Conservation (phyloP, 2,113 vertebrate species). For the Toxostoma redivivum region DNA sequence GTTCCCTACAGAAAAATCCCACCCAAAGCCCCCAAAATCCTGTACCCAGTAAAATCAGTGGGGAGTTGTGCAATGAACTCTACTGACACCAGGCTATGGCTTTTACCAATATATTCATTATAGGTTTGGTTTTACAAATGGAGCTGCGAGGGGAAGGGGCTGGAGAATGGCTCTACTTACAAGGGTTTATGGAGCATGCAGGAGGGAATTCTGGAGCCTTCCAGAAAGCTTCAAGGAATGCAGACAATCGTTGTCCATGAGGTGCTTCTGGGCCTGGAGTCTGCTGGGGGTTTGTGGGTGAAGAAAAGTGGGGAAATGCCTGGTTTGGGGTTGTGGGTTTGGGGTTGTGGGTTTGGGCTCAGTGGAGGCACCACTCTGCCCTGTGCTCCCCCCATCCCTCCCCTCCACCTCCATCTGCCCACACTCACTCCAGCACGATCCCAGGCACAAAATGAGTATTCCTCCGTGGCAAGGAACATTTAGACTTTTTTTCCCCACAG, state of each 20-base stretch:
- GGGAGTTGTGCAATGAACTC: slow-evolving; percentile 56
- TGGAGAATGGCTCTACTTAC: slow-evolving; percentile 7
- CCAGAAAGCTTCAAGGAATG: background rate
- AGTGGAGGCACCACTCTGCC: rapidly evolving
- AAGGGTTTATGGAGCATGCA: background rate
- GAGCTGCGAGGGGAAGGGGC: background rate
- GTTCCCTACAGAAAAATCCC: background rate
- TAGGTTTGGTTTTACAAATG: slow-evolving; percentile 22
- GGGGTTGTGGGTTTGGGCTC: background rate
- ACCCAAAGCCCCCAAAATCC: background rate
- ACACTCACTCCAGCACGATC: background rate
- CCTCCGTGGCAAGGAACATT: background rate
- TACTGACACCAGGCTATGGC: slow-evolving; percentile 62
- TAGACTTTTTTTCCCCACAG: background rate
- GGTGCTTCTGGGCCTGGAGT: background rate
- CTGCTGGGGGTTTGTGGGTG: background rate
- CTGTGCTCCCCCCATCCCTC: background rate
- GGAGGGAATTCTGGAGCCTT: background rate
- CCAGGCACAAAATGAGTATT: background rate
- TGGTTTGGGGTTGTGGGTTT: background rate
- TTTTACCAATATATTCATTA: slow-evolving; percentile 25
- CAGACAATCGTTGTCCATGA: background rate
- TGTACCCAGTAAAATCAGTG: slow-evolving; percentile 37
- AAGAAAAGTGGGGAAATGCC: background rate
- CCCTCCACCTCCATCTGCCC: background rate